Conservation (phyloP, 1,140 invertebrate species). For the Dendrolimus punctatus region DNA sequence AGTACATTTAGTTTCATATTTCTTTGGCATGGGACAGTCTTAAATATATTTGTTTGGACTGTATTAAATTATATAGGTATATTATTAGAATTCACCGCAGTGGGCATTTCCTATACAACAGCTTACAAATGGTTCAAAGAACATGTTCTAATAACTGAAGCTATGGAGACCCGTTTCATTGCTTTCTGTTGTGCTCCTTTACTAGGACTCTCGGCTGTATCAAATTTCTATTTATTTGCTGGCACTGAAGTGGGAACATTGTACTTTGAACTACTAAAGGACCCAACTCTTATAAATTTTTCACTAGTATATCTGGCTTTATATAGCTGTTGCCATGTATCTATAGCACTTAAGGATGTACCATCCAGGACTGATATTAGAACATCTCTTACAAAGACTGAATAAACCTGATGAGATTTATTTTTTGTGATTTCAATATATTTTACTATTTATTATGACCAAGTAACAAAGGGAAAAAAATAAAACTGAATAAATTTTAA, state of each 20-base stretch:
- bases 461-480: too few relatives aligned
- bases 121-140: constrained; percentile 56
- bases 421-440: too few relatives aligned
- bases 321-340: constrained; percentile 58
- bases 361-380: constrained; percentile 33
- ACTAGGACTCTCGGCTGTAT: constrained; percentile 83
- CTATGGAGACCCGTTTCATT: constrained; percentile 72
- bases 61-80: constrained; percentile 86
- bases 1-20: constrained; percentile 90
- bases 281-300: constrained; percentile 39
- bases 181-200: constrained; percentile 80
- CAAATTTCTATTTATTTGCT: constrained; percentile 90
- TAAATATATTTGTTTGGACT: constrained; percentile 88
- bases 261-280: constrained; percentile 51
- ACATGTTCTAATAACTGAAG: constrained; percentile 43
- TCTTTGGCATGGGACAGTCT: constrained; percentile 90
- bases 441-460: too few relatives aligned
- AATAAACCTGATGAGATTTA: too few relatives aligned
- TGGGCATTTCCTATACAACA: constrained; percentile 53
- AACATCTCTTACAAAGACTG: constrained; percentile 5
- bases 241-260: constrained; percentile 80
- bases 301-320: constrained; percentile 37
- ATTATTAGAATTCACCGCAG: constrained; percentile 77
- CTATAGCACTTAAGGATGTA: constrained; percentile 50
- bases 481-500: too few relatives aligned